Base-by-base conservation (phyloP, 2,797 vertebrate genomes). In the Myioborus miniatus region DNA sequence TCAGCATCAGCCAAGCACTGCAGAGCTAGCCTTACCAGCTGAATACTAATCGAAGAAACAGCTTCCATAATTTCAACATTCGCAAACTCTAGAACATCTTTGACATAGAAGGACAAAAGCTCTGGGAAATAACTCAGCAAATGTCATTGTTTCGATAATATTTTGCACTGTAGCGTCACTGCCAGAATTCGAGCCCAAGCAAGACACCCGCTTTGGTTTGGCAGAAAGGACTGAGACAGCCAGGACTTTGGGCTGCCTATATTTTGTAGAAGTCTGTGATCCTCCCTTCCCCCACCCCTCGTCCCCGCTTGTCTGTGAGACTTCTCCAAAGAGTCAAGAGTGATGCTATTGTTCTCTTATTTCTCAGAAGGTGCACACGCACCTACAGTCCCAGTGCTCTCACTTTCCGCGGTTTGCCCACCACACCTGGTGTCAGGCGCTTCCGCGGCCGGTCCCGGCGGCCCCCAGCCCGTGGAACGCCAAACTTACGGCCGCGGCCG, bases 31-130 rank as follows among this genome's bases (percentile, higher is more conserved):
- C 44, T 90, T 95, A 95, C 97, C 96, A 94, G 36, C 76, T 84
- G 98, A 98, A 98, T 98, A 97, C 98, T 98, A 98, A 99, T 98
- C 41, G 92, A 97, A 94, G 79, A 65, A 72, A 83, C 22, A 44
- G 82, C 76, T 95, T 43, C 30, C 67, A 46, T 76, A 87, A 69
- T 78, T 68, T 87, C 91, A 95, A 93, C 90, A 63, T 89, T 94
- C 86, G 27, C 18, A 39, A 78, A 94, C 85, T 92, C 92, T 32
- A 21, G 43, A 86, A 72, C 44, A 77, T 9, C 71, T 68, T 62
- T n/a, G 55, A 81, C 43, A 26, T 2, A 75, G 47, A 60, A 83
- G 50, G 6, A 81, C 36, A 22, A 94, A 85, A 86, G 65, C 58
- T 75, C 53, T 41, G 43, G 30, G 50, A 93, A 91, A 93, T 30